Percentiles rank a stretch among this genome's conserved stretches.
phyloP scores from a whole-genome alignment of 2,797 vertebrate species.

The Pachyuromys duprasi region DNA sequence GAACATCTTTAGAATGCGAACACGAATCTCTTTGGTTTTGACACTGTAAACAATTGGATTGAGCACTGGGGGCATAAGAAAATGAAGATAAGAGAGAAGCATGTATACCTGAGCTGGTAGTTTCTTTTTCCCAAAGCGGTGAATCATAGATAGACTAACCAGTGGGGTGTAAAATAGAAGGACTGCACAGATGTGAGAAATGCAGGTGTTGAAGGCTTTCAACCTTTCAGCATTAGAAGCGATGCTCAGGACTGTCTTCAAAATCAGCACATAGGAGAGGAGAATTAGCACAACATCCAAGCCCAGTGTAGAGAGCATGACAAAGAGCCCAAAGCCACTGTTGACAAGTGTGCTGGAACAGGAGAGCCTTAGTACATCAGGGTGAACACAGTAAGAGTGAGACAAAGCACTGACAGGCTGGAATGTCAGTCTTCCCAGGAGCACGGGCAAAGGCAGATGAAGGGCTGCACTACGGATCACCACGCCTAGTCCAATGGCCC shows the following conservation, averaged over 20 bases:
- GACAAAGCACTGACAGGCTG: conserved; percentile 54
- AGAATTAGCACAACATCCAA: conserved; percentile 76
- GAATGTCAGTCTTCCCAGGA: conserved; percentile 68
- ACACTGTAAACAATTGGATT: conserved; percentile 80
- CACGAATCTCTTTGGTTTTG: conserved; percentile 75
- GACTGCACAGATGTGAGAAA: conserved; percentile 76
- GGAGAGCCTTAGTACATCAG: conserved; percentile 87
- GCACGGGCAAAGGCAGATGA: conserved; percentile 74
- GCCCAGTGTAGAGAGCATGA: conserved; percentile 77
- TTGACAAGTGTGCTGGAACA: conserved; percentile 82
- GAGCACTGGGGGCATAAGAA: conserved; percentile 76
- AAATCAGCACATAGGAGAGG: conserved; percentile 73
- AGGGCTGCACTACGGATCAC: conserved; percentile 51
- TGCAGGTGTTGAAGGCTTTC: conserved; percentile 77
- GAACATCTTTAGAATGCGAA: conserved; percentile 62
- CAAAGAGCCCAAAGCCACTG: conserved; percentile 84
- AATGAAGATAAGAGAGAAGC: conserved; percentile 79
- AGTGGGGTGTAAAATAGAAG: conserved; percentile 78
- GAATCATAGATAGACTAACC: conserved; percentile 75
- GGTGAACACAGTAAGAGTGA: conserved; percentile 87
- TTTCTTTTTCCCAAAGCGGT: conserved; percentile 70
- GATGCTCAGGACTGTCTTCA: conserved; percentile 74
- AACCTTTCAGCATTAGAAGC: conserved; percentile 30
- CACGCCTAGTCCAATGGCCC: conserved; percentile 69
- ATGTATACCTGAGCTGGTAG: conserved; percentile 77